Percentiles rank a stretch among this genome's conserved stretches.
Evolutionary conservation across 2,797 vertebrate genomes (phyloP).

Genomic region (Gymnopithys bicolor): DNA sequence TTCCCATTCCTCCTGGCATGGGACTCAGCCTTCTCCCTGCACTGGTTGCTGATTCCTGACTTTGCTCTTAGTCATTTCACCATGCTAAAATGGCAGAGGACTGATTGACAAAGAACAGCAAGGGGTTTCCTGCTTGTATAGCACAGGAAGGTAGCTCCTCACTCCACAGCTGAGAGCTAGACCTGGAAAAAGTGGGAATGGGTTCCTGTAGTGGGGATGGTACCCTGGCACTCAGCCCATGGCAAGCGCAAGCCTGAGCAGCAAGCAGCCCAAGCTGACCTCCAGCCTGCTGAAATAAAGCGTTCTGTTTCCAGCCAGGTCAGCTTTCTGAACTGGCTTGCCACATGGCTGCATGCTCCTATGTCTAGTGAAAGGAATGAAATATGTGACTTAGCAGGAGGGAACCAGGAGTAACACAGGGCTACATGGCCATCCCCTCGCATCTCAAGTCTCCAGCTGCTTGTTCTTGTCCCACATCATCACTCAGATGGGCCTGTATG

Average conservation of each 20-base stretch:
- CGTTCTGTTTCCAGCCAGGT: not conserved
- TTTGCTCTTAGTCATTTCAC: not conserved
- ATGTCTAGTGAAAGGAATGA: not conserved
- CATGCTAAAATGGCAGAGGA: not conserved
- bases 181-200: not conserved
- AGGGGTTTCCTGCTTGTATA: not conserved
- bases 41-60: not conserved
- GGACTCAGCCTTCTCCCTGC: not conserved
- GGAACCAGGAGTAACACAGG: not conserved
- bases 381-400: accelerated
- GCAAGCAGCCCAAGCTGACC: not conserved
- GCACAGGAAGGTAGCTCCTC: not conserved
- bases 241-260: not conserved
- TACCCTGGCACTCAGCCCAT: not conserved
- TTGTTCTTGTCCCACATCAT: not conserved
- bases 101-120: not conserved
- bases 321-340: not conserved
- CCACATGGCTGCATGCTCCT: not conserved
- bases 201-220: not conserved
- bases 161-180: not conserved
- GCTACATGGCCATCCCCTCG: accelerated
- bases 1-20: not conserved
- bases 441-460: not conserved
- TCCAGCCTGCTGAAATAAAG: not conserved
- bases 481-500: accelerated